phyloP scores from a whole-genome alignment of 2,888 invertebrate species.

The Sycophila texana region DNA sequence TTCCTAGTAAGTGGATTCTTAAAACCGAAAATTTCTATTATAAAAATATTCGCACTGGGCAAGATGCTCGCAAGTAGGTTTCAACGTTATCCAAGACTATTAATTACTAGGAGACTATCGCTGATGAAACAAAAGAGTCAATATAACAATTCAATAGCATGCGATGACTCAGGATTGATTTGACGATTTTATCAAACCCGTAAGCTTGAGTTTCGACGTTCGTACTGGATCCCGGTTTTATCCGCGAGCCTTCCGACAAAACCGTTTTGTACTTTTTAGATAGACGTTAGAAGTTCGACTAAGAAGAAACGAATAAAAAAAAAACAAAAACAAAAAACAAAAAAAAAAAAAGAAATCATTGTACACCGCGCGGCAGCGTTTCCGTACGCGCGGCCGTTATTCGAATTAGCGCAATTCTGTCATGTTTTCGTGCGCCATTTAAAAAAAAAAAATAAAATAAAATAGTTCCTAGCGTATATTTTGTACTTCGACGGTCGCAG shows the following conservation, averaged over 20 bases:
- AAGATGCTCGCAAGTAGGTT: no score
- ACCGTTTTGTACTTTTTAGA: conserved; percentile 43
- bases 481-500: conserved; percentile 46
- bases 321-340: no score
- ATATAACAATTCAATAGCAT: background rate
- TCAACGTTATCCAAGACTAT: no score
- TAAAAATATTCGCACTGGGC: no score
- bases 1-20: no score
- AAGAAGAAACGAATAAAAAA: background rate
- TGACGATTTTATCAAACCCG: background rate
- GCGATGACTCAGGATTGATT: conserved; percentile 1
- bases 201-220: conserved; percentile 1
- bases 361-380: no score
- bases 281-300: conserved; percentile 15
- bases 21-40: no score
- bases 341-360: background rate
- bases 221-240: background rate
- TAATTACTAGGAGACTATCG: background rate
- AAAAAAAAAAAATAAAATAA: conserved; percentile 21
- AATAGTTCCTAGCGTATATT: conserved; percentile 55
- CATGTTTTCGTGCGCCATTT: conserved; percentile 40
- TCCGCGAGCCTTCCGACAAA: conserved; percentile 29
- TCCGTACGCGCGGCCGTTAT: conserved; percentile 16
- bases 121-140: conserved; percentile 25
- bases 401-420: conserved; percentile 44